A percentile compares a stretch with the other conserved stretches of the same genome.
phyloP scores from a whole-genome alignment of 1,140 invertebrate species.

The Cydia splendana region DNA sequence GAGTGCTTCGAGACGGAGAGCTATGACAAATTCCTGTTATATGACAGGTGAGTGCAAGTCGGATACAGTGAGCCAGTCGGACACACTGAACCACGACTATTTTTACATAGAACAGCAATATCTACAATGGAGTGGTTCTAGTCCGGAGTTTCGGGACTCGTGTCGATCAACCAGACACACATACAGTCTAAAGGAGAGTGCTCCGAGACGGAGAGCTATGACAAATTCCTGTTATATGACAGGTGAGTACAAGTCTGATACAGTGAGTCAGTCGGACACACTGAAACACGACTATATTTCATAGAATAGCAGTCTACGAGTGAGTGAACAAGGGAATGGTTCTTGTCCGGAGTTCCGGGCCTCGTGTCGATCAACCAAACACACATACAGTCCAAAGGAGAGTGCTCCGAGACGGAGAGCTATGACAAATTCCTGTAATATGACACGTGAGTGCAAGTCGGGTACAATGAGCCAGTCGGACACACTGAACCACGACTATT shows the following conservation, averaged over 20 bases:
- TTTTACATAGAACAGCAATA: too few relatives aligned
- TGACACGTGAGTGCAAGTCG: conserved; percentile 83
- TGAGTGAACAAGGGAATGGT: conserved; percentile 82
- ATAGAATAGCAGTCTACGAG: too few relatives aligned
- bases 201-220: conserved; percentile 84
- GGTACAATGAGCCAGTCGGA: too few relatives aligned
- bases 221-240: conserved; percentile 89
- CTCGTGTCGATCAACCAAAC: conserved; percentile 85
- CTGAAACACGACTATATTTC: too few relatives aligned
- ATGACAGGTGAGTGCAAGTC: conserved; percentile 83
- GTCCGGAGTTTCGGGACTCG: conserved; percentile 83
- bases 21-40: conserved; percentile 88
- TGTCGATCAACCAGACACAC: conserved; percentile 85
- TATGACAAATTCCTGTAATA: conserved; percentile 89
- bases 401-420: conserved; percentile 85
- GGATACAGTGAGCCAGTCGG: too few relatives aligned
- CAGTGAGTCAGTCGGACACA: too few relatives aligned
- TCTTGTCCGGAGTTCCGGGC: conserved; percentile 85
- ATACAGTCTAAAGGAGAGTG: conserved; percentile 89
- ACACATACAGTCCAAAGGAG: conserved; percentile 88
- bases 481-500: too few relatives aligned
- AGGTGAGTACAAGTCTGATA: conserved; percentile 80
- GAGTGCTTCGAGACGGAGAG: conserved; percentile 85
- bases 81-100: too few relatives aligned
- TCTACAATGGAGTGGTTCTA: conserved; percentile 83